Evolutionary conservation across 2,888 invertebrate genomes (phyloP).

Genomic region (Amiota mariae): DNA sequence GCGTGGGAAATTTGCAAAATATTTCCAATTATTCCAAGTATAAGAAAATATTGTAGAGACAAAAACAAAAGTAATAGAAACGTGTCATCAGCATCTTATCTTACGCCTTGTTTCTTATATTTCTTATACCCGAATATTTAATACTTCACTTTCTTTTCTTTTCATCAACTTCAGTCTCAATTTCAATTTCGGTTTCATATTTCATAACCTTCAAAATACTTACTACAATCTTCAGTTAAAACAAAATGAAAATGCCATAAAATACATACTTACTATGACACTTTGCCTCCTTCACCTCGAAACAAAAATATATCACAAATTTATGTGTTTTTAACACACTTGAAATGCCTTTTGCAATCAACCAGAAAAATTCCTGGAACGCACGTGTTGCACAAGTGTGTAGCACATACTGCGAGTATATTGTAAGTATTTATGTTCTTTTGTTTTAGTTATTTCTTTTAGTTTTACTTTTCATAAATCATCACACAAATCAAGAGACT

Average conservation of each 20-base stretch:
- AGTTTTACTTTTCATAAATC: conserved; percentile 45
- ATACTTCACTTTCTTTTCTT: no score
- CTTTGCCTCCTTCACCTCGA: conserved; percentile 39
- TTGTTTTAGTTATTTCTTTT: conserved; percentile 3
- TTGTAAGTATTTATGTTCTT: no score
- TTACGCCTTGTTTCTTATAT: no score
- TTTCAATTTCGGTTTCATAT: conserved; percentile 43
- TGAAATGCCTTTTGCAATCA: conserved; percentile 38
- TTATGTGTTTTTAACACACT: conserved; percentile 56
- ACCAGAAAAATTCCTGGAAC: conserved; percentile 51
- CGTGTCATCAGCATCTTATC: no score
- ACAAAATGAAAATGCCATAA: neutral
- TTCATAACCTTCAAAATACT: conserved; percentile 39
- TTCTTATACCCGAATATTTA: no score
- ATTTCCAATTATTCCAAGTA: no score
- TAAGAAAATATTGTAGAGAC: no score
- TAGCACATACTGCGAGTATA: no score
- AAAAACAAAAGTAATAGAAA: no score
- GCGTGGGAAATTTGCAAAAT: no score
- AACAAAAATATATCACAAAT: conserved; percentile 51
- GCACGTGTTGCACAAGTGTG: conserved; percentile 63
- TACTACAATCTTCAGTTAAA: neutral
- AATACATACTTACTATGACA: neutral
- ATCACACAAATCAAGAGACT: conserved; percentile 39
- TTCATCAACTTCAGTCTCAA: neutral